Percentiles rank a stretch among this genome's conserved stretches.
Evolutionary conservation across 2,888 invertebrate species (phyloP).

Genomic region (Sphaerophoria rueppellii): DNA sequence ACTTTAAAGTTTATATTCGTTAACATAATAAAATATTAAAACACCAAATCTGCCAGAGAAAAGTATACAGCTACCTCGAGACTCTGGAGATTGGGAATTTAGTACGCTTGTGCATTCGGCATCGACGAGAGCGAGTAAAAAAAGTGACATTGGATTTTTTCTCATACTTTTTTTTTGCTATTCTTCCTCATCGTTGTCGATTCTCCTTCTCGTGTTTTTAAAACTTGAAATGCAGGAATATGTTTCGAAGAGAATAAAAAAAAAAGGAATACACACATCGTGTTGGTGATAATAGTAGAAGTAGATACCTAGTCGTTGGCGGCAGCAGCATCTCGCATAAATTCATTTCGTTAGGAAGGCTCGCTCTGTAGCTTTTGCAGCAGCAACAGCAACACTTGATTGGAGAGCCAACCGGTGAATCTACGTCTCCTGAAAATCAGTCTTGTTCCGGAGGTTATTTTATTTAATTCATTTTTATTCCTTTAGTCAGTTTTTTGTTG

Average conservation of each 20-base stretch:
- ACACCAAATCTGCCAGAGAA: slow-evolving; percentile 52
- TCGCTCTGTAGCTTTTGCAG: slow-evolving; percentile 34
- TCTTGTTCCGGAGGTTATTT: slow-evolving; percentile 69
- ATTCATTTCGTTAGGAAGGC: slow-evolving; percentile 63
- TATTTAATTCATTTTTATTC: slow-evolving; percentile 62
- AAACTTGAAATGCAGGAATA: slow-evolving; percentile 73
- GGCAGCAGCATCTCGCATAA: slow-evolving; percentile 35
- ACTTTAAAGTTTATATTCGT: slow-evolving; percentile 21
- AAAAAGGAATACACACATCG: slow-evolving; percentile 47
- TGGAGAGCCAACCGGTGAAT: slow-evolving; percentile 63
- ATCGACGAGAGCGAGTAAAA: slow-evolving; percentile 65
- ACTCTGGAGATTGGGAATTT: slow-evolving; percentile 40
- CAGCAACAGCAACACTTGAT: slow-evolving; percentile 41
- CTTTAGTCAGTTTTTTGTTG: slow-evolving; percentile 14
- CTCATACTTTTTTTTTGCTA: slow-evolving; percentile 16
- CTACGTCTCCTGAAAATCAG: slow-evolving; percentile 71
- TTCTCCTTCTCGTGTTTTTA: slow-evolving; percentile 60
- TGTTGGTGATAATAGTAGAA: slow-evolving; percentile 37
- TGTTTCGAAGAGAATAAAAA: slow-evolving; percentile 44
- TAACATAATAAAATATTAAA: slow-evolving; percentile 17
- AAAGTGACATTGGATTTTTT: slow-evolving; percentile 70
- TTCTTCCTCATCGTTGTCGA: slow-evolving; percentile 50
- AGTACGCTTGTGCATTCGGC: slow-evolving; percentile 72
- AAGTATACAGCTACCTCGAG: slow-evolving; percentile 54
- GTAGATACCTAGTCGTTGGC: slow-evolving; percentile 28